Conservation (phyloP, 2,888 invertebrate species). For the Polydesmus complanatus region DNA sequence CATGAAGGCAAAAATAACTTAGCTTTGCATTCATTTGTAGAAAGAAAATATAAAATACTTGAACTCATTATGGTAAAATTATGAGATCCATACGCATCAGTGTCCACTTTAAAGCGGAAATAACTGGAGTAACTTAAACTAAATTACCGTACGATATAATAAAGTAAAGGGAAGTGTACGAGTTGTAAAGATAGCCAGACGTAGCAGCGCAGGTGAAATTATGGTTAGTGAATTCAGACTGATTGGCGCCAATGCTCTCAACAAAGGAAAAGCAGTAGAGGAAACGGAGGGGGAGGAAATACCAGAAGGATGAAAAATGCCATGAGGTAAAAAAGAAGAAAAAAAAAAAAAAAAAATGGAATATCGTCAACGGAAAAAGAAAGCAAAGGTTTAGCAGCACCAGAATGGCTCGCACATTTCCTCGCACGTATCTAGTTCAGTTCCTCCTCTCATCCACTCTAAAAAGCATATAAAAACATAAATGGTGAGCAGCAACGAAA, state of each 20-base stretch:
- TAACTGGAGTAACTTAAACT: neutral
- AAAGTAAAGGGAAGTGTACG: neutral
- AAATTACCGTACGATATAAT: no score
- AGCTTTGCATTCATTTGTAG: no score
- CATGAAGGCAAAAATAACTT: no score
- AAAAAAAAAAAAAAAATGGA: no score
- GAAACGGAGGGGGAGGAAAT: neutral
- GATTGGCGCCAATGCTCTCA: neutral
- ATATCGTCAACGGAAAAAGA: no score
- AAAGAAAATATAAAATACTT: no score
- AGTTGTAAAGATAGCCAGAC: no score
- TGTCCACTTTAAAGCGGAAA: neutral
- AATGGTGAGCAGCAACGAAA: neutral
- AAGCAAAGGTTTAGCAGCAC: neutral
- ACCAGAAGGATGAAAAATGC: no score
- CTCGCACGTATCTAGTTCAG: neutral
- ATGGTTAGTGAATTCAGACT: neutral
- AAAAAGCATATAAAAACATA: neutral
- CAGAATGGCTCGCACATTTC: neutral
- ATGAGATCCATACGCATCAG: no score
- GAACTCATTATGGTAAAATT: no score
- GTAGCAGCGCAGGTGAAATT: neutral
- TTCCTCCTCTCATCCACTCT: neutral
- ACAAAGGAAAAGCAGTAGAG: neutral
- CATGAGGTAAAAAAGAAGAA: no score